Base-by-base conservation (phyloP, 2,888 invertebrate species). In the Cordilura impudica region DNA sequence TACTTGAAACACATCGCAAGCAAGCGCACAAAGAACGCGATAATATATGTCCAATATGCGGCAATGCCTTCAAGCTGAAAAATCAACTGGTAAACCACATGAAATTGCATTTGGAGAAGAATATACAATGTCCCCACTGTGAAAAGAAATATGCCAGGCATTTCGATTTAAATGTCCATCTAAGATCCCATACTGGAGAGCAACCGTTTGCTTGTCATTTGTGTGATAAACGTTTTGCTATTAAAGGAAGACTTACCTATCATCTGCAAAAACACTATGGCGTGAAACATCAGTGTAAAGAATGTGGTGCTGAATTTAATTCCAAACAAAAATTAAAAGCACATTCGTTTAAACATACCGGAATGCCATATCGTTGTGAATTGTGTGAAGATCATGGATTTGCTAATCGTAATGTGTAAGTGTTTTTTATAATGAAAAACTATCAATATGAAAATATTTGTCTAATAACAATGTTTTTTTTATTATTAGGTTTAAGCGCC, bases 181-280 rank as follows among this genome's bases (percentile, higher is more conserved):
- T 84, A 12, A 83, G 84, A 61, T 80, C 81, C 0, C 85, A 85
- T 53, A 84, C 83, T 0, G 84, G 83, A 1, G 85, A 85, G 61
- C 65, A 82, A 39, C 85, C 85, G 0, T 85, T 82, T 45, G 82
- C 82, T 5, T 85, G 85, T 29, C 83, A 84, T 76, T 45, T 85
- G 1, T 85, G 85, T 47, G 84, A 83, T 1, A 84, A 83, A 63
- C 82, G 84, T 18, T 85, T 83, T 69, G 83, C 84, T 4, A 85
- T 85, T 5, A 85, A 84, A 58, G 85, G 85, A 1, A 82, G 85
- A 0, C 82, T 85, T 0, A 85, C 85, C 0, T 85, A 85, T 77
- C 85, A 85, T 78, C 58, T 85, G 65, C 84, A 85, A 69, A 84
- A 83, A 49, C 85, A 85, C 54, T 81, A 82, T 67, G 84, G 84